These are phyloP conservation scores for Euwallacea fornicatus DNA, from an alignment of 1,140 invertebrate genomes.

Conservation along the genomic window DNA sequence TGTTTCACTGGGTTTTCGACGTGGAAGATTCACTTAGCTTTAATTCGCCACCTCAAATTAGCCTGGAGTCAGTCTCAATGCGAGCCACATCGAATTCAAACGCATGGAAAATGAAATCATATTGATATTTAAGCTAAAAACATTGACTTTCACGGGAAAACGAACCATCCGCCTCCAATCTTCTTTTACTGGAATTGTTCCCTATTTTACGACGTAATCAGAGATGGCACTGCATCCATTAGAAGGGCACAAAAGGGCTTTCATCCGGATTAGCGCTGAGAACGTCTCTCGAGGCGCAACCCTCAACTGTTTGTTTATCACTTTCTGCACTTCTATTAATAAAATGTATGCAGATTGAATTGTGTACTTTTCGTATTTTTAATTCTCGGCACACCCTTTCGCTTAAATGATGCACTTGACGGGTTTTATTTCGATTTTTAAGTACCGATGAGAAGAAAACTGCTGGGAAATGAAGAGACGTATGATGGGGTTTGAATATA, in stretches of 20 bases:
- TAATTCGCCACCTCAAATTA: too few relatives aligned
- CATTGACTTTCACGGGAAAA: too few relatives aligned
- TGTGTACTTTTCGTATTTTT: constrained; percentile 31
- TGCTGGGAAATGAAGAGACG: too few relatives aligned
- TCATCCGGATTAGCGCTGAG: constrained; percentile 34
- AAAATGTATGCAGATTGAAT: constrained; percentile 37
- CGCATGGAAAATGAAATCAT: too few relatives aligned
- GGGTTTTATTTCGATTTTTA: too few relatives aligned
- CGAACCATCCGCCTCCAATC: not conserved
- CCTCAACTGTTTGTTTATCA: constrained; percentile 38
- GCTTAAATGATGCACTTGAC: constrained; percentile 23
- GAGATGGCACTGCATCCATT: constrained; percentile 34
- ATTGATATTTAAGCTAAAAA: too few relatives aligned
- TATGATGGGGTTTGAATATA: too few relatives aligned
- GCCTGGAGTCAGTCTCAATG: too few relatives aligned
- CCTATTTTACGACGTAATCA: constrained; percentile 27
- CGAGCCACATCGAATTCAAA: not conserved
- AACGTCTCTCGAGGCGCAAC: constrained; percentile 34
- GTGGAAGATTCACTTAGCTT: too few relatives aligned
- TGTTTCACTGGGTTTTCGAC: too few relatives aligned
- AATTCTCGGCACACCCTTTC: constrained; percentile 15
- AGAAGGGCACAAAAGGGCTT: constrained; percentile 32
- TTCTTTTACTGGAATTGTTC: constrained; percentile 4
- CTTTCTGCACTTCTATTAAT: constrained; percentile 36
- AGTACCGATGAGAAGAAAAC: too few relatives aligned